These are phyloP conservation scores for Acrobasis repandana DNA, from an alignment of 2,888 invertebrate genomes.

Conservation along the genomic window DNA sequence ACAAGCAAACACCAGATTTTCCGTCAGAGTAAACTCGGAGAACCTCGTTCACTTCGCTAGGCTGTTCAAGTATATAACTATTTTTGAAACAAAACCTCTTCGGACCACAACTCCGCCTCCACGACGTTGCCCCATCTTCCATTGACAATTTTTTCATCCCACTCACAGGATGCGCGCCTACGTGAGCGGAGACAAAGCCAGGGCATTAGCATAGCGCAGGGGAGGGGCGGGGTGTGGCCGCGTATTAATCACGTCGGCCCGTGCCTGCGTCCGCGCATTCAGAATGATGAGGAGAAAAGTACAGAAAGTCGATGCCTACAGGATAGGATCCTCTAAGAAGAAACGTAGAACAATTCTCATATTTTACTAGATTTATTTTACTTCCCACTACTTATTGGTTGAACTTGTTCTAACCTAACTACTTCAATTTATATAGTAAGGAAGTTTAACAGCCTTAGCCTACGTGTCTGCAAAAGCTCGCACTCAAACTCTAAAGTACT, in stretches of 20 bases:
- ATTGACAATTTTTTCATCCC: conserved; percentile 63
- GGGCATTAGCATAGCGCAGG: conserved; percentile 26
- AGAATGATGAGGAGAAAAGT: not conserved
- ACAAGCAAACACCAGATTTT: too few species aligned
- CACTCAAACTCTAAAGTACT: too few species aligned
- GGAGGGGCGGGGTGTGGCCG: conserved; percentile 53
- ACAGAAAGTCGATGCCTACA: conserved; percentile 12
- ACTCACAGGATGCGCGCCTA: conserved; percentile 71
- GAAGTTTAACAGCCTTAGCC: too few species aligned
- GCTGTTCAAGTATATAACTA: not conserved
- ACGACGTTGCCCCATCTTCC: conserved; percentile 44
- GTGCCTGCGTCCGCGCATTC: conserved; percentile 51
- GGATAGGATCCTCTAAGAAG: conserved; percentile 8
- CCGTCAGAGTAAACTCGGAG: too few species aligned
- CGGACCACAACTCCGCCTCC: conserved; percentile 23
- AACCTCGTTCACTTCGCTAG: too few species aligned
- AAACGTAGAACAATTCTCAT: too few species aligned
- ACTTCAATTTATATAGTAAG: too few species aligned
- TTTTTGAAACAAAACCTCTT: not conserved
- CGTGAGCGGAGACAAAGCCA: conserved; percentile 66
- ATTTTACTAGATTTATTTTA: too few species aligned
- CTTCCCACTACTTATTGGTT: too few species aligned
- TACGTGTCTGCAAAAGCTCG: too few species aligned
- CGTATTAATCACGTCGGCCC: conserved; percentile 65
- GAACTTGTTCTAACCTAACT: too few species aligned